Percentiles rank a stretch among this genome's conserved stretches.
phyloP scores from a whole-genome alignment of 2,113 vertebrate species.

The Ascaphus truei region DNA sequence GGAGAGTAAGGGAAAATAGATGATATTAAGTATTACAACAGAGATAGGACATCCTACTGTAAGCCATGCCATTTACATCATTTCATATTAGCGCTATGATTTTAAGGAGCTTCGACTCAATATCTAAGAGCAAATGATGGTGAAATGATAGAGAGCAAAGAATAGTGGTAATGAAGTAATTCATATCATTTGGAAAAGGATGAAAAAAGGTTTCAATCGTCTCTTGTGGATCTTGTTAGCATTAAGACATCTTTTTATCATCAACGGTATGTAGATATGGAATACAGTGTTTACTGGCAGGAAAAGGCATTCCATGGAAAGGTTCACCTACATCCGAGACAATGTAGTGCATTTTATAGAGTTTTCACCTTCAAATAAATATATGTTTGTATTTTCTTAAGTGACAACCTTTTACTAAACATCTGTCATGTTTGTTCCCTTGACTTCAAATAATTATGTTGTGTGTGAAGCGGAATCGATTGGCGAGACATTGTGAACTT shows the following conservation, averaged over 20 bases:
- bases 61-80: too few species aligned
- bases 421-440: conserved; percentile 27
- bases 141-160: too few species aligned
- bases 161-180: too few species aligned
- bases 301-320: conserved; percentile 27
- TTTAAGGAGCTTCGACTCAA: too few species aligned
- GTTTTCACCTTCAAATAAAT: conserved; percentile 38
- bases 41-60: too few species aligned
- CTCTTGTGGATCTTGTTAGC: conserved; percentile 46
- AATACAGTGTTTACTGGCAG: conserved; percentile 37
- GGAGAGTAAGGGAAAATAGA: too few species aligned
- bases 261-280: conserved; percentile 40
- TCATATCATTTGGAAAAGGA: conserved; percentile 14
- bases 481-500: conserved; percentile 51
- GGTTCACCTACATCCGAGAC: conserved; percentile 45
- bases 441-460: conserved; percentile 42
- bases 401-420: conserved; percentile 29
- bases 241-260: conserved; percentile 48
- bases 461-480: conserved; percentile 46
- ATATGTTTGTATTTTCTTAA: conserved; percentile 50
- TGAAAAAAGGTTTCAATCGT: conserved; percentile 30
- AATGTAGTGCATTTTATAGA: conserved; percentile 24
- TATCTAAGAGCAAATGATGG: too few species aligned
- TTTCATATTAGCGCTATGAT: too few species aligned
- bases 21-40: too few species aligned